These are phyloP conservation scores for Dinocampus coccinellae DNA, from an alignment of 2,888 invertebrate genomes.

Conservation along the genomic window DNA sequence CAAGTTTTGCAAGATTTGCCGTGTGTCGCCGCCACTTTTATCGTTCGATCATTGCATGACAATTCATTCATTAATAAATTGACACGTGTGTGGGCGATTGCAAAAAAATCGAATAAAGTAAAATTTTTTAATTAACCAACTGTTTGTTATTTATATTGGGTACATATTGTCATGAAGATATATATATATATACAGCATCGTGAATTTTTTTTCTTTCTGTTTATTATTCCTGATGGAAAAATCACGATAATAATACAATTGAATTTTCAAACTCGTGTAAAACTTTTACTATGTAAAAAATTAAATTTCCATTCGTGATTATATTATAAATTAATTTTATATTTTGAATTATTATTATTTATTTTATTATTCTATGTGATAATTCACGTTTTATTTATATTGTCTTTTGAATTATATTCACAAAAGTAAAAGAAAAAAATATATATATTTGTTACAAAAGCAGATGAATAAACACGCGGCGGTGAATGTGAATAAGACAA, in stretches of 20 bases:
- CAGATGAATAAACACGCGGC: conserved; percentile 28
- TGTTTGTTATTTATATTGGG: too few relatives aligned
- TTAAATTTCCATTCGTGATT: too few relatives aligned
- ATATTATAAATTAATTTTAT: too few relatives aligned
- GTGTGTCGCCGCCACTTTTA: conserved; percentile 11
- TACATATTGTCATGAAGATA: too few relatives aligned
- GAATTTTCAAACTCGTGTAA: not conserved
- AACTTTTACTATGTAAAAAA: not conserved
- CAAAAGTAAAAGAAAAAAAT: conserved; percentile 6
- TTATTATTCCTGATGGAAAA: not conserved
- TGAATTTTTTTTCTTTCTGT: not conserved
- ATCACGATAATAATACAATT: not conserved
- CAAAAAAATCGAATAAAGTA: not conserved
- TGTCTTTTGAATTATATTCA: not conserved
- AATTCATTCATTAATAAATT: conserved; percentile 6
- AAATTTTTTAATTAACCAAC: not conserved
- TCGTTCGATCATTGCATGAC: not conserved
- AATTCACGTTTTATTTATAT: not conserved
- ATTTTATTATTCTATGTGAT: not conserved
- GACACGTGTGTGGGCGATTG: conserved; percentile 2
- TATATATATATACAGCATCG: too few relatives aligned
- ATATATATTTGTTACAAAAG: not conserved
- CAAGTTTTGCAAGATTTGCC: not conserved
- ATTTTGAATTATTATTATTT: too few relatives aligned
- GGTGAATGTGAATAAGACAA: conserved; percentile 40